Percentiles rank a stretch among this genome's conserved stretches.
Conservation (phyloP, 2,797 vertebrate species). For the Onychomys torridus region DNA sequence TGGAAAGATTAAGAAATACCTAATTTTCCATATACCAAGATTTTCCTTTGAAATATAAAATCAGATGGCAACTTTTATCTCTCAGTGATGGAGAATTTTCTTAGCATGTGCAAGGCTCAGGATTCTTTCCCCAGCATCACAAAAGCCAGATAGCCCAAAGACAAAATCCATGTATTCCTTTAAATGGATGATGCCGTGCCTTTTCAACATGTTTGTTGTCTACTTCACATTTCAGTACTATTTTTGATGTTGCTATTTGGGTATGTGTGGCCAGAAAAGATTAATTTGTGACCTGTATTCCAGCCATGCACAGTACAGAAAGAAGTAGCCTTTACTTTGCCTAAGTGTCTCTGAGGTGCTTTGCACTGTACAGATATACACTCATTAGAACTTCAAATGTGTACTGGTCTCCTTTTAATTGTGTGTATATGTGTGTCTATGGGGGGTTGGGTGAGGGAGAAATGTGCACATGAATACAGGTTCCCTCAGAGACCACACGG, state of each 20-base stretch:
- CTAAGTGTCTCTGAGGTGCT: not conserved
- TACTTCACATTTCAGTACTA: not conserved
- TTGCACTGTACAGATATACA: not conserved
- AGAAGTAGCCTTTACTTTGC: not conserved
- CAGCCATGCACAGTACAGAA: not conserved
- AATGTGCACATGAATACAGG: not conserved
- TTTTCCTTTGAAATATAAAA: conserved; percentile 11
- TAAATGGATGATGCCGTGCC: not conserved
- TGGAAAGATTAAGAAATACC: not conserved
- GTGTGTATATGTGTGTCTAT: not conserved
- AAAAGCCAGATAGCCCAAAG: not conserved
- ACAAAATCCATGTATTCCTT: not conserved
- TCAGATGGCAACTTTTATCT: not conserved
- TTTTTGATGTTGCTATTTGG: not conserved
- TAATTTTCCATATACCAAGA: not conserved
- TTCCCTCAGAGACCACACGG: not conserved
- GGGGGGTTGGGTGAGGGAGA: not conserved
- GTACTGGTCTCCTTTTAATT: not conserved
- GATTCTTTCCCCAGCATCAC: not conserved
- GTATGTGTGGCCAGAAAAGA: not conserved
- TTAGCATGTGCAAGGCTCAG: not conserved
- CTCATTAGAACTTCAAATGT: not conserved
- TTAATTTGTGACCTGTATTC: not conserved
- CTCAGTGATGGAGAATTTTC: not conserved
- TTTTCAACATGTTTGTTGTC: not conserved